A percentile compares a stretch with the other conserved stretches of the same genome.
Conservation (phyloP, 2,797 vertebrate genomes). For the Falco rusticolus region DNA sequence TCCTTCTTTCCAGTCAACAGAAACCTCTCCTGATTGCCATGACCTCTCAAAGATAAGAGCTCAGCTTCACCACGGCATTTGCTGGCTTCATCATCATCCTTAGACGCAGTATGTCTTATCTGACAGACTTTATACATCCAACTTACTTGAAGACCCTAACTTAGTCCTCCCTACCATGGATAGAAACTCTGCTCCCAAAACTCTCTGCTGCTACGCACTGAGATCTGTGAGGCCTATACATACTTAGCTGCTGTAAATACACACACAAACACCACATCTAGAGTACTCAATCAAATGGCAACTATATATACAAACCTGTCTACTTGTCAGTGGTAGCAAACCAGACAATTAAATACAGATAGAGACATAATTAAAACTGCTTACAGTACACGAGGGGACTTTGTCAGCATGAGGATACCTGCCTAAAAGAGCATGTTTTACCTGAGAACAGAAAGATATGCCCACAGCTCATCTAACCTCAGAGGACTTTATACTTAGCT, state of each 20-base stretch:
- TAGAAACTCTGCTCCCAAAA: background rate
- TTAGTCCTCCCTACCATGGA: background rate
- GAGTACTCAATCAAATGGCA: conserved; percentile 45
- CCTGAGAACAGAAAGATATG: background rate
- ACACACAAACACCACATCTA: background rate
- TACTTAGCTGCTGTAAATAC: background rate
- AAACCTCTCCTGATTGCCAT: background rate
- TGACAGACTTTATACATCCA: background rate
- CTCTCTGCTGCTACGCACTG: background rate
- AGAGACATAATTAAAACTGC: conserved; percentile 28
- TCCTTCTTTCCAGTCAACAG: background rate
- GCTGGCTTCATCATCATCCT: background rate
- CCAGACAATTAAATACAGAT: background rate
- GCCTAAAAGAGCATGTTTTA: conserved; percentile 9
- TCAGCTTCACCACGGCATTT: background rate
- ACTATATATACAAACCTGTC: background rate
- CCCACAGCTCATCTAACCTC: background rate
- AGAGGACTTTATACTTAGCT: background rate
- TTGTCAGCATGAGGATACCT: background rate
- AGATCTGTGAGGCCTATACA: background rate
- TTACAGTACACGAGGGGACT: background rate
- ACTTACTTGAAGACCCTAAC: background rate
- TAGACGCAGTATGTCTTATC: background rate
- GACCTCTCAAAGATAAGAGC: background rate
- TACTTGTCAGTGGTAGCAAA: background rate